phyloP scores from a whole-genome alignment of 2,113 vertebrate genomes.

The Hiodon tergisus region DNA sequence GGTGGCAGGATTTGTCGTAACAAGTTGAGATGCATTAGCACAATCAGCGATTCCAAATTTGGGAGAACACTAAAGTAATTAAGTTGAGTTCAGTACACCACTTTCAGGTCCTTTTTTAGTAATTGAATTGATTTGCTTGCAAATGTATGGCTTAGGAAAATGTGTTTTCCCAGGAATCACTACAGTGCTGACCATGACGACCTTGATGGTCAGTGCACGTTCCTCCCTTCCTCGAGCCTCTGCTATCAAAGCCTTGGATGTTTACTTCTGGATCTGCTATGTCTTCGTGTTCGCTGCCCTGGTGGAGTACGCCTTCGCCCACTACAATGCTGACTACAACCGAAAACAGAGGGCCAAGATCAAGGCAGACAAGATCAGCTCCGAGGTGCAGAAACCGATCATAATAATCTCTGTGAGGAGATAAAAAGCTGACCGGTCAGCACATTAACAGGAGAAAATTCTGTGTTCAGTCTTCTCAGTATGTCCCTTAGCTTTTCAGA shows the following conservation, averaged over 20 bases:
- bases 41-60: no score
- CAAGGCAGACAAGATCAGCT: slow-evolving; percentile 69
- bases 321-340: slow-evolving; percentile 93
- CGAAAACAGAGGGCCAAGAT: slow-evolving; percentile 88
- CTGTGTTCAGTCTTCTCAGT: not conserved
- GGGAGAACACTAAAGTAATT: no score
- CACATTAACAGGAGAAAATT: not conserved
- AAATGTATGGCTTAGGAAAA: no score
- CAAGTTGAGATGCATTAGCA: no score
- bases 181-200: slow-evolving; percentile 96
- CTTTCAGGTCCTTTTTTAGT: no score
- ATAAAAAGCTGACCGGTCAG: not conserved
- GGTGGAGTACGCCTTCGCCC: slow-evolving; percentile 94
- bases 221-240: slow-evolving; percentile 89
- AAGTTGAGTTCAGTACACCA: no score
- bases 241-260: slow-evolving; percentile 90
- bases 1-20: no score
- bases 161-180: slow-evolving; percentile 76
- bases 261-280: slow-evolving; percentile 99
- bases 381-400: slow-evolving; percentile 61
- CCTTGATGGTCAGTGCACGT: slow-evolving; percentile 91
- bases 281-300: slow-evolving; percentile 94
- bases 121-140: no score
- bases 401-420: not conserved
- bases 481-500: not conserved